Evolutionary conservation across 2,888 invertebrate species (phyloP).

Genomic region (Scaptomyza tumidula): DNA sequence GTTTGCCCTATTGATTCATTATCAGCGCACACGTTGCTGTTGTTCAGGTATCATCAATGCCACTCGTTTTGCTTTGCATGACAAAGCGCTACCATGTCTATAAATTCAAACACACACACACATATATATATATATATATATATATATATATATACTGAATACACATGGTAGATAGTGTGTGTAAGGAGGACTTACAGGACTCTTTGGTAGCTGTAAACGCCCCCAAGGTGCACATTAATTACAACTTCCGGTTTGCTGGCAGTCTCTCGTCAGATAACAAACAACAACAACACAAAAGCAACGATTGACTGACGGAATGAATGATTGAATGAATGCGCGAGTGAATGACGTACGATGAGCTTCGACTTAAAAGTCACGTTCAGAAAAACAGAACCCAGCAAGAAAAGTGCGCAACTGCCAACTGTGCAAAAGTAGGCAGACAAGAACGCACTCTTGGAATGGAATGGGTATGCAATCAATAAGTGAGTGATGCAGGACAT

Average conservation of each 20-base stretch:
- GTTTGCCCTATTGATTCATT: constrained; percentile 47
- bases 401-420: constrained; percentile 57
- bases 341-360: constrained; percentile 41
- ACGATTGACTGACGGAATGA: constrained; percentile 67
- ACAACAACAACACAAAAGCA: constrained; percentile 15
- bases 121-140: too few relatives aligned
- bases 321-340: constrained; percentile 46
- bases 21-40: constrained; percentile 32
- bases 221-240: constrained; percentile 76
- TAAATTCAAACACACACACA: constrained; percentile 29
- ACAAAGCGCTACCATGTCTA: constrained; percentile 50
- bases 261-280: constrained; percentile 45
- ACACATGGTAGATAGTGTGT: constrained; percentile 7
- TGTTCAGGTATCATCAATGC: constrained; percentile 41
- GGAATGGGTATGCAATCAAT: constrained; percentile 49
- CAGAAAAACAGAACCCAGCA: constrained; percentile 25
- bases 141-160: neutral
- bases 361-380: constrained; percentile 73
- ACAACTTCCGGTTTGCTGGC: constrained; percentile 71
- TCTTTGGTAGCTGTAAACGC: constrained; percentile 61
- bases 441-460: constrained; percentile 24
- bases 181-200: constrained; percentile 46
- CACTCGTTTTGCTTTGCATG: constrained; percentile 36
- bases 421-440: constrained; percentile 30
- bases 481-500: constrained; percentile 40